These are phyloP conservation scores for Synergus japonicus DNA, from an alignment of 2,888 invertebrate species.

Conservation along the genomic window DNA sequence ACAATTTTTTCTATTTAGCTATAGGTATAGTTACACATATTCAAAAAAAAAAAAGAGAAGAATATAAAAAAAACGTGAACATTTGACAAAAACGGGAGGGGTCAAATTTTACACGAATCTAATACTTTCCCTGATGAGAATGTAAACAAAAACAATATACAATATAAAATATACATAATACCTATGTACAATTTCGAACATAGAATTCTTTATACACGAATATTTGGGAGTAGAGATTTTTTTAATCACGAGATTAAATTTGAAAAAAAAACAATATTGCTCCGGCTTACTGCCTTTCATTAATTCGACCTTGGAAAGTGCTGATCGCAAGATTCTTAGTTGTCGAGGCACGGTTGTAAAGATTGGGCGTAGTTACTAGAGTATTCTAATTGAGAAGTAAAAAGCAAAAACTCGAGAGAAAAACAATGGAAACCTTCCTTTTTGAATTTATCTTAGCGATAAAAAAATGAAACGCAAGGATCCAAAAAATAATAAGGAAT, in stretches of 20 bases:
- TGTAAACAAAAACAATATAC: slow-evolving; percentile 6
- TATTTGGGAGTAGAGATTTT: neutral
- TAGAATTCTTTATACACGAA: slow-evolving; percentile 13
- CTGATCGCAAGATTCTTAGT: slow-evolving; percentile 13
- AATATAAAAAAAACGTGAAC: neutral
- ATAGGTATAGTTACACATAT: neutral
- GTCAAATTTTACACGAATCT: too few species aligned
- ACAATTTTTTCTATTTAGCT: neutral
- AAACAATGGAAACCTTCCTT: neutral
- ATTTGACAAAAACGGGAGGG: too few species aligned
- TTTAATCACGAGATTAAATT: neutral
- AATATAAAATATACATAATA: slow-evolving; percentile 24
- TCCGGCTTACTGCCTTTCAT: neutral
- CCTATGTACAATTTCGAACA: slow-evolving; percentile 26
- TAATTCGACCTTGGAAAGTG: slow-evolving; percentile 11
- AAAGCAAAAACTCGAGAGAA: neutral
- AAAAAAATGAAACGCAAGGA: too few species aligned
- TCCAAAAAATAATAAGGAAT: neutral
- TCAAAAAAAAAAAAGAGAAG: slow-evolving; percentile 1
- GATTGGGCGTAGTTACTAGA: slow-evolving; percentile 15
- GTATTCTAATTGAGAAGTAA: neutral
- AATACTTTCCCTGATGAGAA: too few species aligned
- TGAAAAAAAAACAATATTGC: neutral
- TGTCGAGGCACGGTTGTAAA: neutral
- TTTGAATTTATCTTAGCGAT: neutral